Conservation (phyloP, 2,797 vertebrate species). For the Sebastes jordani region DNA sequence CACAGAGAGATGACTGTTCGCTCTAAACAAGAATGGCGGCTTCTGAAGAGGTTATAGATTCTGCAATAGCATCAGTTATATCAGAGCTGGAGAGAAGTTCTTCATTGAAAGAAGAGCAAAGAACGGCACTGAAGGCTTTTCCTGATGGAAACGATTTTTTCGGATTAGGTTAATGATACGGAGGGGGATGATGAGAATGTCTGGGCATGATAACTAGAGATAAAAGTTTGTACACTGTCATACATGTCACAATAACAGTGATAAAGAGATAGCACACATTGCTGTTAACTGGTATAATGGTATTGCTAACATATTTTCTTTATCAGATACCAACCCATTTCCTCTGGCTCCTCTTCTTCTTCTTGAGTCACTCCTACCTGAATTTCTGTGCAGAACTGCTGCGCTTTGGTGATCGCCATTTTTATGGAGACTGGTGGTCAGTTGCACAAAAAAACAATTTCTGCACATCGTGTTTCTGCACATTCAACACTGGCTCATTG, state of each 20-base stretch:
- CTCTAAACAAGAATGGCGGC: too few relatives aligned
- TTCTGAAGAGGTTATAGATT: too few relatives aligned
- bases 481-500: neutral
- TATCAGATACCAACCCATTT: slow-evolving; percentile 69
- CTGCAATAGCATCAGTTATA: too few relatives aligned
- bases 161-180: too few relatives aligned
- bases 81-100: too few relatives aligned
- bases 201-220: neutral
- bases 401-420: slow-evolving; percentile 65
- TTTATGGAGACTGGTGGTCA: slow-evolving; percentile 60
- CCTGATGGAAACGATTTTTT: too few relatives aligned
- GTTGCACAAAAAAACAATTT: neutral
- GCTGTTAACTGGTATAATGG: neutral
- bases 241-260: neutral
- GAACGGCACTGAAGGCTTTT: too few relatives aligned
- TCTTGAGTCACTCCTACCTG: slow-evolving; percentile 67
- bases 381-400: slow-evolving; percentile 66
- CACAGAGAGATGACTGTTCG: too few relatives aligned
- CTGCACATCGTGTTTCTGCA: neutral
- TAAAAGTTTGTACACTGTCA: neutral
- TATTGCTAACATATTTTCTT: neutral
- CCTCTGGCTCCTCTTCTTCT: slow-evolving; percentile 71
- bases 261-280: neutral
- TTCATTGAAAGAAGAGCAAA: too few relatives aligned
- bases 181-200: neutral